A percentile compares a stretch with the other conserved stretches of the same genome.
Evolutionary conservation across 1,140 invertebrate species (phyloP).

Genomic region (Drosophila mayri): DNA sequence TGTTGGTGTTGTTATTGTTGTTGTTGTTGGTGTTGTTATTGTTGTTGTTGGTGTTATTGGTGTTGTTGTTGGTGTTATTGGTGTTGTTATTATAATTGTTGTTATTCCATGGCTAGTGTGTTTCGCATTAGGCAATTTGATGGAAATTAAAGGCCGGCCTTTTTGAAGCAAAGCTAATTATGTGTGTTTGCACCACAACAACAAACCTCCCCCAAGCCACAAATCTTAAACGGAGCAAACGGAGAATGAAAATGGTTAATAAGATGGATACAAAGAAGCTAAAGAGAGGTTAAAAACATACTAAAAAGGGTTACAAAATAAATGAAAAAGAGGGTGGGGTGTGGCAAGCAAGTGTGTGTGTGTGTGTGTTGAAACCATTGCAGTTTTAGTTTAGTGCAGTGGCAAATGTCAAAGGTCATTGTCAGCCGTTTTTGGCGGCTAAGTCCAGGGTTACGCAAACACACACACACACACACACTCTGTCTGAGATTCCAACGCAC

Average conservation of each 20-base stretch:
- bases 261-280: neutral
- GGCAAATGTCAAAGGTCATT: constrained; percentile 75
- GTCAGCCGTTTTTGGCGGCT: constrained; percentile 52
- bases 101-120: constrained; percentile 11
- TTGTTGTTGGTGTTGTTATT: constrained; percentile 33
- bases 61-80: constrained; percentile 3
- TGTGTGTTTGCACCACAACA: constrained; percentile 7
- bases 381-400: constrained; percentile 24
- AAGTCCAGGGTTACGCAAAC: constrained; percentile 66
- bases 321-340: neutral
- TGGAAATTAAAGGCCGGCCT: constrained; percentile 23
- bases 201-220: constrained; percentile 8
- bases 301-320: neutral
- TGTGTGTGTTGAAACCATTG: constrained; percentile 7
- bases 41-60: constrained; percentile 3
- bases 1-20: constrained; percentile 11
- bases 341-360: neutral
- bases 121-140: constrained; percentile 40
- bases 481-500: neutral
- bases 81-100: constrained; percentile 14
- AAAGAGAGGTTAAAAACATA: neutral
- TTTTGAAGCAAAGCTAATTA: constrained; percentile 41
- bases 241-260: neutral
- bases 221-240: neutral
- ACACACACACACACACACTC: constrained; percentile 18